Percentiles rank a stretch among this genome's conserved stretches.
phyloP scores from a whole-genome alignment of 2,113 vertebrate species.

The Corythaixoides concolor region DNA sequence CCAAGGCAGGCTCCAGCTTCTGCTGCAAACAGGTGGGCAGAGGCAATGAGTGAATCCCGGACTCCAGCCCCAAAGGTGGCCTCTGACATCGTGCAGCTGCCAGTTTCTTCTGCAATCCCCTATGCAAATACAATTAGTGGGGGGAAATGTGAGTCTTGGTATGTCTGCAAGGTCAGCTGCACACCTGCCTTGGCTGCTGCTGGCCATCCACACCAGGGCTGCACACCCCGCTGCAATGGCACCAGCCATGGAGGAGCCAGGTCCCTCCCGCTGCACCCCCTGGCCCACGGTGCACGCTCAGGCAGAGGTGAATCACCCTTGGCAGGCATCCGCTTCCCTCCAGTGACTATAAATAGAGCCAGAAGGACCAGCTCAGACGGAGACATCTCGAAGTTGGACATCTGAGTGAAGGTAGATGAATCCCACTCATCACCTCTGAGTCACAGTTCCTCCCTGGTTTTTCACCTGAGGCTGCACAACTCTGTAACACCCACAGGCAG shows the following conservation, averaged over 20 bases:
- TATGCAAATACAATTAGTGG: rapidly evolving
- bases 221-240: rapidly evolving
- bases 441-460: not conserved
- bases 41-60: rapidly evolving
- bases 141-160: rapidly evolving
- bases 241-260: rapidly evolving
- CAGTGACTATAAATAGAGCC: not conserved
- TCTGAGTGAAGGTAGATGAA: not conserved
- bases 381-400: not conserved
- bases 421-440: not conserved
- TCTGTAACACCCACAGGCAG: not conserved
- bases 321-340: not conserved
- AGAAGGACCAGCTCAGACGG: rapidly evolving
- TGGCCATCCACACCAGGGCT: rapidly evolving
- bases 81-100: not conserved
- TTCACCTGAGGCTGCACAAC: conserved; percentile 16
- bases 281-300: rapidly evolving
- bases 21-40: not conserved
- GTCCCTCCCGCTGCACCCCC: no score
- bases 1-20: not conserved
- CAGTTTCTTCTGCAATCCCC: not conserved
- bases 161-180: not conserved
- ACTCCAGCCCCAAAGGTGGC: not conserved
- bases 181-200: not conserved
- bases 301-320: not conserved